Percentiles rank a stretch among this genome's conserved stretches.
phyloP scores from a whole-genome alignment of 2,888 invertebrate genomes.

The Isotomurus palustris region DNA sequence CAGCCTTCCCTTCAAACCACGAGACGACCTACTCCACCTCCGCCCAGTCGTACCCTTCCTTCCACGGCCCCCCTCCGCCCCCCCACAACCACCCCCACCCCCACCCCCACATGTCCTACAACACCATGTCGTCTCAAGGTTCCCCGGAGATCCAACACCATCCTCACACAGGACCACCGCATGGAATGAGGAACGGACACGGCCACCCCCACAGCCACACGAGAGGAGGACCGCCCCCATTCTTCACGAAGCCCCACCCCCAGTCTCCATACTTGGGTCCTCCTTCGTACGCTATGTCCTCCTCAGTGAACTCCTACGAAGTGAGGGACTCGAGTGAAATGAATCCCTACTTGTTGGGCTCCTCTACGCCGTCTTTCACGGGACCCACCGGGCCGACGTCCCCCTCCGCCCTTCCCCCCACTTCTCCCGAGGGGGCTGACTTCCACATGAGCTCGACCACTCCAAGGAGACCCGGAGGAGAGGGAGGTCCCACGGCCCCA shows the following conservation, averaged over 20 bases:
- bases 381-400: neutral
- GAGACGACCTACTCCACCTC: slow-evolving; percentile 8
- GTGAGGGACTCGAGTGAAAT: slow-evolving; percentile 4
- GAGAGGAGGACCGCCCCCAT: no score
- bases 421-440: neutral
- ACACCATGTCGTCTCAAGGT: neutral
- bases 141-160: slow-evolving; percentile 4
- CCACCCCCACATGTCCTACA: slow-evolving; percentile 11
- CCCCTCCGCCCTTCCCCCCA: neutral
- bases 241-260: neutral
- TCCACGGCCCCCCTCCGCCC: neutral
- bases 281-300: neutral
- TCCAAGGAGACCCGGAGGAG: neutral
- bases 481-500: slow-evolving; percentile 9
- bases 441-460: neutral
- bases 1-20: neutral
- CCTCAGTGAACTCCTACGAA: neutral
- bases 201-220: neutral
- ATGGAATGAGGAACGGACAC: no score
- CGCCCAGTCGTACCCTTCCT: neutral
- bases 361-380: neutral
- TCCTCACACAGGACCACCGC: slow-evolving; percentile 6
- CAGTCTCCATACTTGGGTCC: neutral
- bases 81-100: neutral
- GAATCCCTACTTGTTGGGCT: slow-evolving; percentile 4